Evolutionary conservation across 2,797 vertebrate species (phyloP).

Genomic region (Lutjanus campechanus): DNA sequence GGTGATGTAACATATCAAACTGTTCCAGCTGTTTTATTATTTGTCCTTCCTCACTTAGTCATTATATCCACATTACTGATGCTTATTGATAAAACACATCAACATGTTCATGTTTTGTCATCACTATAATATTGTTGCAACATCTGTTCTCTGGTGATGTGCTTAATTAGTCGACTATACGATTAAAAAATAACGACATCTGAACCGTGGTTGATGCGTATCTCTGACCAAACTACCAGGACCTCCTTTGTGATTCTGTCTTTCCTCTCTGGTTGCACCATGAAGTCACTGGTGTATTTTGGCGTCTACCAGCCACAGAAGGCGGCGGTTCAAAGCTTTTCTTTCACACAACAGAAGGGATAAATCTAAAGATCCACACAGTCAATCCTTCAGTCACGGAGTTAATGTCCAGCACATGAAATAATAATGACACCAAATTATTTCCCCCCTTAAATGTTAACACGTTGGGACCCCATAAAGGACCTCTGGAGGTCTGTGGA

Average conservation of each 20-base stretch:
- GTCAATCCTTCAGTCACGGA: background rate
- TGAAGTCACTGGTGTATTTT: background rate
- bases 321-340: background rate
- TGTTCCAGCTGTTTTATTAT: no score
- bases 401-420: constrained; percentile 39
- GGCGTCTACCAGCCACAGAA: background rate
- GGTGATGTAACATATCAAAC: no score
- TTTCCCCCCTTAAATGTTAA: background rate
- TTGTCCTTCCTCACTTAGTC: no score
- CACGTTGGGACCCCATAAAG: background rate
- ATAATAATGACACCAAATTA: constrained; percentile 19
- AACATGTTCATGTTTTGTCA: no score
- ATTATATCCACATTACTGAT: no score
- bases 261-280: background rate
- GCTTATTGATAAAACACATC: no score
- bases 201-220: no score
- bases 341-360: background rate
- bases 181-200: background rate
- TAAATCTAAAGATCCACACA: background rate
- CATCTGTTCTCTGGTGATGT: no score
- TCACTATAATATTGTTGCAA: no score
- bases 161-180: no score
- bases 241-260: background rate
- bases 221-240: background rate
- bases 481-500: background rate